These are phyloP conservation scores for Butorides virescens DNA, from an alignment of 2,113 vertebrate genomes.

Conservation along the genomic window DNA sequence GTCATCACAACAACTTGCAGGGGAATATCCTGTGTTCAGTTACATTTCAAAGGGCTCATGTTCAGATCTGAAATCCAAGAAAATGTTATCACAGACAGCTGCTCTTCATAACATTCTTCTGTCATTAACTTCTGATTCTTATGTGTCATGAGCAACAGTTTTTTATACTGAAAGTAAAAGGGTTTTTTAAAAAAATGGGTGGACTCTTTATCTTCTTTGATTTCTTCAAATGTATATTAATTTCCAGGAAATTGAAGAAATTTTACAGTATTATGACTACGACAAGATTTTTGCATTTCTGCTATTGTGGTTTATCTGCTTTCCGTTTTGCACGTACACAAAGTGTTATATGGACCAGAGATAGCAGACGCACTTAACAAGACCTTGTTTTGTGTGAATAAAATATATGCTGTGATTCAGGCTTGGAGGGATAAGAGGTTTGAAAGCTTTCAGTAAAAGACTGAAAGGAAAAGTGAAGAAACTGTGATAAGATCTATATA, in stretches of 20 bases:
- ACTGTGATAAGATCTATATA: neutral
- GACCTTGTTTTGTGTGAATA: neutral
- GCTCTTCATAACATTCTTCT: neutral
- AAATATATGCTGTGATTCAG: neutral
- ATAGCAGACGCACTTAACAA: neutral
- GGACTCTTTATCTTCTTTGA: neutral
- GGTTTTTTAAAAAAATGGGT: neutral
- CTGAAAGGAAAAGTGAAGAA: slow-evolving; percentile 32
- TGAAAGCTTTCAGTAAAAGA: neutral
- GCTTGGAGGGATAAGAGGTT: neutral
- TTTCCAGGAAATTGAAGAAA: neutral
- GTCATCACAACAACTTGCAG: neutral
- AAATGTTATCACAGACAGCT: neutral
- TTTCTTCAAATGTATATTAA: neutral
- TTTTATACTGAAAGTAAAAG: neutral
- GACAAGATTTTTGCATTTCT: neutral
- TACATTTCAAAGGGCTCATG: neutral
- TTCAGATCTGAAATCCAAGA: neutral
- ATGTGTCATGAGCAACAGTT: neutral
- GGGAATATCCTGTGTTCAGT: neutral
- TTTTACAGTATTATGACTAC: neutral
- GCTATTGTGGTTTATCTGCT: neutral
- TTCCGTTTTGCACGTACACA: neutral
- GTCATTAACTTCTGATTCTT: neutral
- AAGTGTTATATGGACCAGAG: neutral